These are phyloP conservation scores for Ascaphus truei DNA, from an alignment of 2,113 vertebrate species.

Conservation along the genomic window DNA sequence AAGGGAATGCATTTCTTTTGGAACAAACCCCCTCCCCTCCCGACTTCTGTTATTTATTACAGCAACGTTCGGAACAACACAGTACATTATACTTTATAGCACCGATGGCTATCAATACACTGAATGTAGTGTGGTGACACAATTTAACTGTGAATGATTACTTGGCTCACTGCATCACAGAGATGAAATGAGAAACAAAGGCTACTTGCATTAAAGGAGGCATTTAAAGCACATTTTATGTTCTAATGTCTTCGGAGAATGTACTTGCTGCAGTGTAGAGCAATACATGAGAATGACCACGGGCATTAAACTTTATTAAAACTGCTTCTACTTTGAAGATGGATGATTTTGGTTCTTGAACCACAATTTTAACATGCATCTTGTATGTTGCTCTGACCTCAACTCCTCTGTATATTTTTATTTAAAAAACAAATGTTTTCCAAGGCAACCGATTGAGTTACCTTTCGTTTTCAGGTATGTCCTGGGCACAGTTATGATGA, in stretches of 20 bases:
- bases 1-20: neutral
- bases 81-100: conserved; percentile 14
- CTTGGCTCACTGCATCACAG: neutral
- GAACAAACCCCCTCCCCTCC: no score
- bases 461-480: no score
- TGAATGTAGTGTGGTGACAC: neutral
- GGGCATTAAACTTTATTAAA: no score
- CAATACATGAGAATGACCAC: neutral
- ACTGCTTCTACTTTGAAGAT: neutral
- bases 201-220: no score
- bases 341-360: no score
- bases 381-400: no score
- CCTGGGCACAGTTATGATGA: no score
- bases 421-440: no score
- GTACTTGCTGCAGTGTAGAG: neutral
- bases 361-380: no score
- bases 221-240: no score
- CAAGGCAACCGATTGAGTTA: no score
- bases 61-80: neutral
- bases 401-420: no score
- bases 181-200: neutral
- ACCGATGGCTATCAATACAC: neutral
- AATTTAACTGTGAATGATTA: conserved; percentile 12
- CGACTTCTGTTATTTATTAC: conserved; percentile 13
- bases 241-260: neutral